phyloP scores from a whole-genome alignment of 2,888 invertebrate species.

The Nomada fabriciana region DNA sequence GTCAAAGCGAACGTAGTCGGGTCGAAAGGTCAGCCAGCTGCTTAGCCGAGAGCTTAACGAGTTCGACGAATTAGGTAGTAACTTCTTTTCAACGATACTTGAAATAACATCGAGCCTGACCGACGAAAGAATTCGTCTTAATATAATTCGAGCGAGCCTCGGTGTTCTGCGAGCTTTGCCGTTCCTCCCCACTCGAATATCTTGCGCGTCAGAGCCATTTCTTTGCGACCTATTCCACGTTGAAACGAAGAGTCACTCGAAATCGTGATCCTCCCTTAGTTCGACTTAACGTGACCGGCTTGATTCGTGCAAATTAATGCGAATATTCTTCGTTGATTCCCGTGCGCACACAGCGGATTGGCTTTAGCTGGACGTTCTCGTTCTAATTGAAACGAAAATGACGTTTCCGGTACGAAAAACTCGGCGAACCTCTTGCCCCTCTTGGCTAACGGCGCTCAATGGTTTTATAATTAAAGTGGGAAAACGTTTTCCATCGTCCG shows the following conservation, averaged over 20 bases:
- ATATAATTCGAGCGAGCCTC: conserved; percentile 53
- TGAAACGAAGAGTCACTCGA: conserved; percentile 32
- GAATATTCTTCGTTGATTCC: conserved; percentile 58
- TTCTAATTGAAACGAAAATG: conserved; percentile 74
- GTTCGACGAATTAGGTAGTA: conserved; percentile 58
- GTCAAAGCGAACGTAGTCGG: conserved; percentile 12
- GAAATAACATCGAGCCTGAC: conserved; percentile 45
- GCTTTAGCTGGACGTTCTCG: conserved; percentile 55
- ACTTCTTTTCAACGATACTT: conserved; percentile 56
- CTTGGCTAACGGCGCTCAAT: not conserved
- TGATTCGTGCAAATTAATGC: conserved; percentile 57
- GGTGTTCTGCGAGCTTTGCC: conserved; percentile 1
- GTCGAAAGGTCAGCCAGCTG: conserved; percentile 36
- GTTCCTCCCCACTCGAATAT: conserved; percentile 12
- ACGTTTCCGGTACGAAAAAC: conserved; percentile 15
- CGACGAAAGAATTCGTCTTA: conserved; percentile 49
- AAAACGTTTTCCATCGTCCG: conserved; percentile 10
- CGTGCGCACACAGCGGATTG: not conserved
- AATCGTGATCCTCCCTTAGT: conserved; percentile 9
- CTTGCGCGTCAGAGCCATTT: conserved; percentile 4
- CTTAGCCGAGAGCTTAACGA: conserved; percentile 57
- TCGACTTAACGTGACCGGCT: not conserved
- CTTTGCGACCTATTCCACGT: conserved; percentile 22
- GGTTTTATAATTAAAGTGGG: conserved; percentile 42
- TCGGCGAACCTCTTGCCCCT: not conserved